These are phyloP conservation scores for Mimumesa dahlbomi DNA, from an alignment of 2,888 invertebrate genomes.

Conservation along the genomic window DNA sequence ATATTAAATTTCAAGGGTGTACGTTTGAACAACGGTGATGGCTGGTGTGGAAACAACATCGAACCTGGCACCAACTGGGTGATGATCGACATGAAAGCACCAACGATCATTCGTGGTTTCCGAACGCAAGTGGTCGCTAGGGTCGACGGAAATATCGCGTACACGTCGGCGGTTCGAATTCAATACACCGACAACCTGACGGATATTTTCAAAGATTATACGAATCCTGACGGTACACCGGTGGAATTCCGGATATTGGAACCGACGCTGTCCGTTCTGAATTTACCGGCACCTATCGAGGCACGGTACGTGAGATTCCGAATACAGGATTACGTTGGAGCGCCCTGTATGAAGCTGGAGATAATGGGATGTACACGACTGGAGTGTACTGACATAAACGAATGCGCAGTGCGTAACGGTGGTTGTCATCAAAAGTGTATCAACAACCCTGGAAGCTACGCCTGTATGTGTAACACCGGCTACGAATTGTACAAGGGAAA, in stretches of 20 bases:
- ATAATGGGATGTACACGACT: constrained; percentile 95
- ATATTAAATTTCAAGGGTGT: constrained; percentile 83
- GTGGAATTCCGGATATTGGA: constrained; percentile 95
- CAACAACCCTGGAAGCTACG: constrained; percentile 92
- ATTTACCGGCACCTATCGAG: constrained; percentile 94
- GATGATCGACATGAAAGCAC: constrained; percentile 92
- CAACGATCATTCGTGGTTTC: constrained; percentile 94
- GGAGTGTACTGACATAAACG: constrained; percentile 94
- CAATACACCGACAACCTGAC: constrained; percentile 93
- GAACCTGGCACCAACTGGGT: constrained; percentile 95
- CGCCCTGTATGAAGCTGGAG: constrained; percentile 94
- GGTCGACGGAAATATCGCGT: constrained; percentile 91
- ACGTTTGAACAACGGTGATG: constrained; percentile 90
- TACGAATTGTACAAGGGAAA: constrained; percentile 93
- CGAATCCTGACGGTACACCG: constrained; percentile 95
- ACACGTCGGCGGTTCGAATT: constrained; percentile 93
- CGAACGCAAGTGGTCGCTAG: constrained; percentile 93
- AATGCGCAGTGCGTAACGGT: constrained; percentile 92
- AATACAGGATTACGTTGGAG: constrained; percentile 91
- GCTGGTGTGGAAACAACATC: constrained; percentile 94
- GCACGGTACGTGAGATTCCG: constrained; percentile 93
- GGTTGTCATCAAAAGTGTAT: constrained; percentile 97
- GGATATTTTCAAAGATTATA: constrained; percentile 94
- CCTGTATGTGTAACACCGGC: constrained; percentile 94
- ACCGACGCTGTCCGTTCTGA: constrained; percentile 94